phyloP scores from a whole-genome alignment of 1,140 invertebrate genomes.

The Coboldia fuscipes region DNA sequence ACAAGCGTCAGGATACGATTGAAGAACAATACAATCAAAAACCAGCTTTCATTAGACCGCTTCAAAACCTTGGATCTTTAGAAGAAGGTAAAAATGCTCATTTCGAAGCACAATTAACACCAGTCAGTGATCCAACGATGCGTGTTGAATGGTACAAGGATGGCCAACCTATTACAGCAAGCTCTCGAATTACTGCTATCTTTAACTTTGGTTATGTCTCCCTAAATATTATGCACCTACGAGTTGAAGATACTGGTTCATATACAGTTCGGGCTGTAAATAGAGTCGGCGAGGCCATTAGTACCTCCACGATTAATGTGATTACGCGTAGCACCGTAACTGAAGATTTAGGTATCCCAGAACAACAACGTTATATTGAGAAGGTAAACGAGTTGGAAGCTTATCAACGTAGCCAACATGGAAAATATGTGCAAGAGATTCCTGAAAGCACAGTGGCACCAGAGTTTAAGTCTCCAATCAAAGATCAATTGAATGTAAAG shows the following conservation, averaged over 20 bases:
- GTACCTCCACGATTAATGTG: slow-evolving; percentile 55
- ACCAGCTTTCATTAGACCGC: slow-evolving; percentile 73
- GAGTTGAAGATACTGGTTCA: slow-evolving; percentile 79
- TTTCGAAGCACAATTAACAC: slow-evolving; percentile 85
- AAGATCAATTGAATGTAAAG: slow-evolving; percentile 67
- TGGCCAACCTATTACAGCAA: slow-evolving; percentile 78
- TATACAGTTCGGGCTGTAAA: slow-evolving; percentile 81
- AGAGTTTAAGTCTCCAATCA: slow-evolving; percentile 81
- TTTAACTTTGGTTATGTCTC: slow-evolving; percentile 98
- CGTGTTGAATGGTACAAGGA: slow-evolving; percentile 97
- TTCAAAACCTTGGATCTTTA: slow-evolving; percentile 69
- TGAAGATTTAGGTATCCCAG: slow-evolving; percentile 68
- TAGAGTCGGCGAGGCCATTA: slow-evolving; percentile 64
- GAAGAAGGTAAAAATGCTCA: slow-evolving; percentile 81
- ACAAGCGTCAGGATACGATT: slow-evolving; percentile 60
- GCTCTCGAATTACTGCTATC: slow-evolving; percentile 84
- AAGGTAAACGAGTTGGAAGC: slow-evolving; percentile 84
- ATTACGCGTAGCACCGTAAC: slow-evolving; percentile 58
- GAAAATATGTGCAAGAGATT: slow-evolving; percentile 51
- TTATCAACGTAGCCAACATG: slow-evolving; percentile 56
- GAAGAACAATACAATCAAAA: slow-evolving; percentile 56
- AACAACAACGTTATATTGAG: slow-evolving; percentile 83
- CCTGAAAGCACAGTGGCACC: slow-evolving; percentile 59
- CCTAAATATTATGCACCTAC: slow-evolving; percentile 91
- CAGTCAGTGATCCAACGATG: slow-evolving; percentile 93